phyloP scores from a whole-genome alignment of 2,888 invertebrate genomes.

The Himalopsyche tibetana region DNA sequence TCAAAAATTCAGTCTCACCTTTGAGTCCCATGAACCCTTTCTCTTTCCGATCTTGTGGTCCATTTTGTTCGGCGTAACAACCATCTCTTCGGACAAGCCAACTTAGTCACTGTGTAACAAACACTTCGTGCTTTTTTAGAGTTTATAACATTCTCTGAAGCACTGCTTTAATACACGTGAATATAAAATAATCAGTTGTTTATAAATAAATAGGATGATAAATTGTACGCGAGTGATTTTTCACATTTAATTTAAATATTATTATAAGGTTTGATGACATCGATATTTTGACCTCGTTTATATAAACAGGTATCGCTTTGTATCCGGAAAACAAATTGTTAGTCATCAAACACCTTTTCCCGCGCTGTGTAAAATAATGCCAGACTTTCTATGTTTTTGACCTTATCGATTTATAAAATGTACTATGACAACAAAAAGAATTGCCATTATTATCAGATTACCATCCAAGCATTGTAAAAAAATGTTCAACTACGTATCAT shows the following conservation, averaged over 20 bases:
- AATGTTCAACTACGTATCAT: too few relatives aligned
- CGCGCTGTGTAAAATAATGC: background rate
- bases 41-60: constrained; percentile 73
- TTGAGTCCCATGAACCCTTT: constrained; percentile 77
- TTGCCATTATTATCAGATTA: too few relatives aligned
- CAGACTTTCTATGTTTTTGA: too few relatives aligned
- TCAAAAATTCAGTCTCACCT: constrained; percentile 70
- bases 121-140: constrained; percentile 1
- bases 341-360: constrained; percentile 38
- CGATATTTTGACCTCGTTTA: constrained; percentile 19
- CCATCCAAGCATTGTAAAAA: too few relatives aligned
- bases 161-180: constrained; percentile 27
- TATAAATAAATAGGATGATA: background rate
- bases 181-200: background rate
- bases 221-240: background rate
- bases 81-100: constrained; percentile 68
- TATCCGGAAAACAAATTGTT: constrained; percentile 9
- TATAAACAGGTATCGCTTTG: background rate
- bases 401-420: too few relatives aligned
- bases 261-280: background rate
- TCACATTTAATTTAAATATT: background rate
- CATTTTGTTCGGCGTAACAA: constrained; percentile 70
- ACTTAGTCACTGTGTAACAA: background rate
- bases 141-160: constrained; percentile 10
- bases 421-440: too few relatives aligned